Conservation (phyloP, 2,888 invertebrate genomes). For the Tenthredo mesomela region DNA sequence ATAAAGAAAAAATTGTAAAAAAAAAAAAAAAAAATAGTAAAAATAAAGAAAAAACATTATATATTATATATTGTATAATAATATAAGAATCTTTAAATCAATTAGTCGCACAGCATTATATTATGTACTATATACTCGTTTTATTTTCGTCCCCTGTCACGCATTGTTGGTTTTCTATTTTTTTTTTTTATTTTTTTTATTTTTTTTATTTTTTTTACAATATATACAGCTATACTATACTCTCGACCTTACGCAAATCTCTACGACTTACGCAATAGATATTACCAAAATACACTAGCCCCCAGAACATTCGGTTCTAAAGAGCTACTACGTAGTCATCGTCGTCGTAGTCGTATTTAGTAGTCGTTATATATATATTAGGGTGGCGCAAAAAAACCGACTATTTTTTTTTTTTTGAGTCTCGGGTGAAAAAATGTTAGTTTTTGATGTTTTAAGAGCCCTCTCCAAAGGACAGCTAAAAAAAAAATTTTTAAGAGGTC, state of each 20-base stretch:
- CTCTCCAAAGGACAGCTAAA: no score
- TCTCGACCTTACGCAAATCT: conserved; percentile 69
- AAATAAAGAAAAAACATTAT: not conserved
- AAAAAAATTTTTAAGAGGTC: no score
- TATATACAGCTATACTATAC: conserved; percentile 8
- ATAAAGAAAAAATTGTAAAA: not conserved
- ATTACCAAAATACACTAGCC: conserved; percentile 71
- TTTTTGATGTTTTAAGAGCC: no score
- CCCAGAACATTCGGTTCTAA: conserved; percentile 61
- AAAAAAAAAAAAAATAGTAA: not conserved
- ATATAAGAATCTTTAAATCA: not conserved
- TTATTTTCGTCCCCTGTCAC: not conserved
- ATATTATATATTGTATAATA: no score
- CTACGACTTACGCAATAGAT: conserved; percentile 68
- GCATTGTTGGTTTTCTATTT: not conserved
- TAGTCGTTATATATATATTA: no score
- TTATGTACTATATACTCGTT: not conserved
- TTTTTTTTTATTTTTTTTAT: not conserved
- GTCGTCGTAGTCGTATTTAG: conserved; percentile 3
- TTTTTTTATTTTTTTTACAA: not conserved
- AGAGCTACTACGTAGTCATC: not conserved
- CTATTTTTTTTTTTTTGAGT: no score
- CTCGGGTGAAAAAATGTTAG: no score
- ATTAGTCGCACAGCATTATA: not conserved
- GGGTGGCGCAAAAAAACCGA: no score